These are phyloP conservation scores for Eupithecia abbreviata DNA, from an alignment of 2,888 invertebrate genomes.

Conservation along the genomic window DNA sequence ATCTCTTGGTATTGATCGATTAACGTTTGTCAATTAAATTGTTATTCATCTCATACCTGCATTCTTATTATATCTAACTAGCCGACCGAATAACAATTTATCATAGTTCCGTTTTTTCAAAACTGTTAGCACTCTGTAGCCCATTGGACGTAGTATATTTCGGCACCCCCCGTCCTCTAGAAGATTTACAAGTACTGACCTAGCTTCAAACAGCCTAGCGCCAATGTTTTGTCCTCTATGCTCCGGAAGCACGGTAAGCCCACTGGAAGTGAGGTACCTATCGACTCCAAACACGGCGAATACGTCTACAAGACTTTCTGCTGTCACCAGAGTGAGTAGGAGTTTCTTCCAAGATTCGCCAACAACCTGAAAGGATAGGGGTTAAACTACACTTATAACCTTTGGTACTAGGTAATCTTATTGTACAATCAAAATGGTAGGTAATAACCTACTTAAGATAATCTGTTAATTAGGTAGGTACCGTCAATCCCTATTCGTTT, in stretches of 20 bases:
- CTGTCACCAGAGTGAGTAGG: constrained; percentile 55
- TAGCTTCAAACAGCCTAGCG: constrained; percentile 65
- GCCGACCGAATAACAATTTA: not conserved
- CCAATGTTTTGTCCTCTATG: constrained; percentile 78
- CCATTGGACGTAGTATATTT: not conserved
- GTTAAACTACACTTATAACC: not conserved
- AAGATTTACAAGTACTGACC: constrained; percentile 48
- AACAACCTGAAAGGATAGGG: constrained; percentile 53
- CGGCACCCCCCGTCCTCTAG: not conserved
- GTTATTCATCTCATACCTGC: not conserved
- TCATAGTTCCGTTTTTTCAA: too few species aligned
- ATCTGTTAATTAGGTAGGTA: not conserved
- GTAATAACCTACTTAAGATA: not conserved
- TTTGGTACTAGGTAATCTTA: not conserved
- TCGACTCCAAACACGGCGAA: constrained; percentile 67
- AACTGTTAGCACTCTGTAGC: too few species aligned
- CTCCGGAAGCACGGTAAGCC: constrained; percentile 67
- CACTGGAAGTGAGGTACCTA: constrained; percentile 68
- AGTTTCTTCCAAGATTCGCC: constrained; percentile 69
- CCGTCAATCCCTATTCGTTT: not conserved
- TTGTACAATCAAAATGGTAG: not conserved
- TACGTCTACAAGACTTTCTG: constrained; percentile 63
- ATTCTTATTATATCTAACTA: not conserved
- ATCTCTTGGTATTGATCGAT: constrained; percentile 3
- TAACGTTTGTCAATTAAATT: not conserved